Evolutionary conservation across 2,797 vertebrate genomes (phyloP).

Genomic region (Acanthis flammea): DNA sequence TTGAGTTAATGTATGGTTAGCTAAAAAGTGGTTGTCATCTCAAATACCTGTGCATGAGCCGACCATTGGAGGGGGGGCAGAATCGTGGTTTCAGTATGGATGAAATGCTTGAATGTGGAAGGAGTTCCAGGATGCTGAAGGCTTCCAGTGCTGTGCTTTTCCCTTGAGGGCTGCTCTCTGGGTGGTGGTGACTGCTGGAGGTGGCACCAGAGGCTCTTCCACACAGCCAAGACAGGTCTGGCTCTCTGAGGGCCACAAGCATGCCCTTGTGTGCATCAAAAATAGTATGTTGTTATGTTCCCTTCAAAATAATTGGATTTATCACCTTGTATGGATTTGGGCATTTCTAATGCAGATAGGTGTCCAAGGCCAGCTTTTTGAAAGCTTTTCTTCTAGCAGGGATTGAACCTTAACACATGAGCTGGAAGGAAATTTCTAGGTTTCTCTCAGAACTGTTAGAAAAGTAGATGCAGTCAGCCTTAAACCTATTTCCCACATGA

Average conservation of each 20-base stretch:
- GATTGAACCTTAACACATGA: neutral
- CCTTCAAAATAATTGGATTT: neutral
- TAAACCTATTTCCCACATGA: neutral
- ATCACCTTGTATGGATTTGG: neutral
- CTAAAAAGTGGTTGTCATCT: neutral
- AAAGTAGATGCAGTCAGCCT: neutral
- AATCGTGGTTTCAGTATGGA: fast-evolving
- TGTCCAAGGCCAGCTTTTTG: neutral
- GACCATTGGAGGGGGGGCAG: fast-evolving
- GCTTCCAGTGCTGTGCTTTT: neutral
- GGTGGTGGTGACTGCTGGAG: fast-evolving
- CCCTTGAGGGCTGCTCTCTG: fast-evolving
- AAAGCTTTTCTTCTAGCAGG: neutral
- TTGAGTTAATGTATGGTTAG: neutral
- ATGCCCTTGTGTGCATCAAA: neutral
- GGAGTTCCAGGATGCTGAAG: neutral
- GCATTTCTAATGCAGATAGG: neutral
- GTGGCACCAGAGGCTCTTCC: neutral
- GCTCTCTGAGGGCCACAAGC: neutral
- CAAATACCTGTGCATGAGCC: neutral
- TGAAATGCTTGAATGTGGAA: fast-evolving
- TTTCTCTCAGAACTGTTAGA: neutral
- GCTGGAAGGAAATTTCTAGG: neutral
- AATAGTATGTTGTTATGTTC: neutral
- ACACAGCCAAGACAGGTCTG: neutral